Conservation (phyloP, 1,140 invertebrate species). For the Agrypnia vestita region DNA sequence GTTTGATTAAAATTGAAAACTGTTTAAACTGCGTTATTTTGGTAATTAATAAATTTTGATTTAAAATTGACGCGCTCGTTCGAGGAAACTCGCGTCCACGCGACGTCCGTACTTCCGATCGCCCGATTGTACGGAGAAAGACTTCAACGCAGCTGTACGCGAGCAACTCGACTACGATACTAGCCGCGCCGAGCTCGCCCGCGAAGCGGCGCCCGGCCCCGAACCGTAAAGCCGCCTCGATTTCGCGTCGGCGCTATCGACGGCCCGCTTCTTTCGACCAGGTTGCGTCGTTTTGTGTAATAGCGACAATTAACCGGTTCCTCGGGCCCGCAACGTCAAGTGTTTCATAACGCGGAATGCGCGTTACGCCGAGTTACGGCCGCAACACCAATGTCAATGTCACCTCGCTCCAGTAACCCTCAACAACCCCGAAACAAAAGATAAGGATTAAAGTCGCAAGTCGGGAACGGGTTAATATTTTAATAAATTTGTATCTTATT, state of each 20-base stretch:
- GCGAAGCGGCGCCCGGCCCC: not conserved
- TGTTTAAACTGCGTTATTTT: too few relatives aligned
- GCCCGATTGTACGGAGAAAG: constrained; percentile 31
- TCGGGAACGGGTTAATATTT: constrained; percentile 1
- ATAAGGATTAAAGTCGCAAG: too few relatives aligned
- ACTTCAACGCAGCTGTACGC: constrained; percentile 25
- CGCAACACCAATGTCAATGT: constrained; percentile 56
- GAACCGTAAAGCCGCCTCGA: too few relatives aligned
- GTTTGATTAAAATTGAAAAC: too few relatives aligned
- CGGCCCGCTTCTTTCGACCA: not conserved
- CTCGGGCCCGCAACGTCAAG: constrained; percentile 25
- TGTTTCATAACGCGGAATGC: constrained; percentile 43
- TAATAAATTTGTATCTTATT: not conserved
- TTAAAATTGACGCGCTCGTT: not conserved
- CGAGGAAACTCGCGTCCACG: not conserved
- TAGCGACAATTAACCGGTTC: not conserved
- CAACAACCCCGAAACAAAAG: not conserved
- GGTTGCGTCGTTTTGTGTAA: not conserved
- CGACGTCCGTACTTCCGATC: constrained; percentile 43
- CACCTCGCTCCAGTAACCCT: constrained; percentile 53
- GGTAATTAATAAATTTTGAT: not conserved
- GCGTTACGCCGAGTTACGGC: constrained; percentile 27
- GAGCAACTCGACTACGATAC: constrained; percentile 18
- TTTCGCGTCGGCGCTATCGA: not conserved
- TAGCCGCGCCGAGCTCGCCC: not conserved